A percentile compares a stretch with the other conserved stretches of the same genome.
phyloP scores from a whole-genome alignment of 2,888 invertebrate genomes.

The Villa cingulata region DNA sequence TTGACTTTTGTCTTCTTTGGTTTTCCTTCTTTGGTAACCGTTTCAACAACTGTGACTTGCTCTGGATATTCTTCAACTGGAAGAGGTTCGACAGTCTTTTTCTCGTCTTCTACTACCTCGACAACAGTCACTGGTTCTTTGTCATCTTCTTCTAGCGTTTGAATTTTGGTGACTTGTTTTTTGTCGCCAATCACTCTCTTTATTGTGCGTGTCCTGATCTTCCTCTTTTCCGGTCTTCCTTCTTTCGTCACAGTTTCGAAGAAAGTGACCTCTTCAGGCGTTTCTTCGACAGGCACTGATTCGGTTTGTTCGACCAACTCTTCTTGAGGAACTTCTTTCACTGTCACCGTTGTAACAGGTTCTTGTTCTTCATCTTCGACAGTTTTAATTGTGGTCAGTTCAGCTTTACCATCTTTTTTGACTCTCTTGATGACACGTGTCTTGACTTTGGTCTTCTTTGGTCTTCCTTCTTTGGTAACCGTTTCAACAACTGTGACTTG shows the following conservation, averaged over 20 bases:
- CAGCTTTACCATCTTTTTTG: slow-evolving; percentile 24
- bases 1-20: slow-evolving; percentile 25
- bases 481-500: slow-evolving; percentile 30
- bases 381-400: slow-evolving; percentile 24
- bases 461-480: slow-evolving; percentile 25
- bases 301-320: too few species aligned
- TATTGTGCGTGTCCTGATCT: slow-evolving; percentile 24
- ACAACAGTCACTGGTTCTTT: slow-evolving; percentile 31
- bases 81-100: too few species aligned
- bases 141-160: slow-evolving; percentile 32
- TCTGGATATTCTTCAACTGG: slow-evolving; percentile 21
- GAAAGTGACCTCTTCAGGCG: slow-evolving; percentile 26
- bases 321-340: slow-evolving; percentile 23
- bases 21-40: slow-evolving; percentile 28
- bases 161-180: slow-evolving; percentile 32
- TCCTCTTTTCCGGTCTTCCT: slow-evolving; percentile 19
- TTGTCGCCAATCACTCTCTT: slow-evolving; percentile 27
- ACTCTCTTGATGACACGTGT: slow-evolving; percentile 31
- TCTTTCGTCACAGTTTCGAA: slow-evolving; percentile 25
- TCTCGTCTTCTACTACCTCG: slow-evolving; percentile 18
- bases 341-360: slow-evolving; percentile 24
- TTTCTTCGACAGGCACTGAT: slow-evolving; percentile 25
- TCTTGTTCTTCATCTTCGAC: slow-evolving; percentile 24
- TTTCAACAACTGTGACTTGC: slow-evolving; percentile 33
- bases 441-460: slow-evolving; percentile 23